Percentiles rank a stretch among this genome's conserved stretches.
Conservation (phyloP, 2,113 vertebrate species). For the Calidris pugnax region DNA sequence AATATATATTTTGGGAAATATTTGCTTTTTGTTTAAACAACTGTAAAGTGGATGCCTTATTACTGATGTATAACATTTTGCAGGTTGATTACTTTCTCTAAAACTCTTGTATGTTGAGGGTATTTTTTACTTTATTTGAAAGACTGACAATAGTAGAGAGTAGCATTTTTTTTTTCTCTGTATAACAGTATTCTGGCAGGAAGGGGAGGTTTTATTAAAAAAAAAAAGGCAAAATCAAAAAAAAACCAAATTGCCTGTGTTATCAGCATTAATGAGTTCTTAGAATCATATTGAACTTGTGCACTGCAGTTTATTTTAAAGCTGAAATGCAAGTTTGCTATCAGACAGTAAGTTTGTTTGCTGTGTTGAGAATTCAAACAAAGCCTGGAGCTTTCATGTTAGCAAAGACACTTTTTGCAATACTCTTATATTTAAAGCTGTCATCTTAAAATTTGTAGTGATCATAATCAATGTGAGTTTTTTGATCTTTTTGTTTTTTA, state of each 20-base stretch:
- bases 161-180: constrained; percentile 7
- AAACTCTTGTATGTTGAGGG: constrained; percentile 39
- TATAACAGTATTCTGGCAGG: constrained; percentile 58
- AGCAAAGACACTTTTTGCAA: constrained; percentile 10
- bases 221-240: neutral
- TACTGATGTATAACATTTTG: constrained; percentile 44
- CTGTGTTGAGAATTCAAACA: constrained; percentile 25
- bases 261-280: constrained; percentile 52
- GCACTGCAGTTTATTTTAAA: constrained; percentile 47
- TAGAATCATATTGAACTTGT: constrained; percentile 66
- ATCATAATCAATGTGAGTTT: neutral
- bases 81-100: constrained; percentile 45
- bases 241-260: constrained; percentile 31
- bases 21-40: constrained; percentile 46
- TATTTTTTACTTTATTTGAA: constrained; percentile 63
- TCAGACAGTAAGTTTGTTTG: constrained; percentile 53
- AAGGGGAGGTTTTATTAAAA: neutral
- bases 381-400: constrained; percentile 58
- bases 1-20: constrained; percentile 58
- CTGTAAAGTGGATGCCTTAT: constrained; percentile 67
- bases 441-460: constrained; percentile 38
- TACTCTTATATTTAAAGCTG: constrained; percentile 36
- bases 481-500: constrained; percentile 27
- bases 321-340: constrained; percentile 58
- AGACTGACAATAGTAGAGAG: constrained; percentile 26